phyloP scores from a whole-genome alignment of 2,888 invertebrate genomes.

The Chydorus sphaericus region DNA sequence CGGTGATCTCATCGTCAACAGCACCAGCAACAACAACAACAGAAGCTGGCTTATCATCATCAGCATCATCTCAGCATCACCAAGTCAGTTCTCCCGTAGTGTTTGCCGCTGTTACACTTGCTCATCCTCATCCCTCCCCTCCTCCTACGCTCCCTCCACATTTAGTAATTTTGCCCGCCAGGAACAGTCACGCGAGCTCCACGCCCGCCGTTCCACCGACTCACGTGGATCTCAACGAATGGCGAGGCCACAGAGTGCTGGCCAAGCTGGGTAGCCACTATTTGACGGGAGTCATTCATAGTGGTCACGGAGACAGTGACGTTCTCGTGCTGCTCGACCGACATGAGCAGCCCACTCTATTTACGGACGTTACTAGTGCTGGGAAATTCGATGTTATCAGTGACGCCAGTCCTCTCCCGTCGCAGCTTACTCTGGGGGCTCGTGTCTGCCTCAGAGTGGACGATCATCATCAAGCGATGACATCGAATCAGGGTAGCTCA shows the following conservation, averaged over 20 bases:
- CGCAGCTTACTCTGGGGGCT: conserved; percentile 61
- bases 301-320: conserved; percentile 46
- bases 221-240: conserved; percentile 71
- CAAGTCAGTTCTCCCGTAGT: no score
- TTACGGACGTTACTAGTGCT: conserved; percentile 41
- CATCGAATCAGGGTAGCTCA: no score
- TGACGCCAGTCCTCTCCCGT: conserved; percentile 74
- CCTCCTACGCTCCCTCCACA: no score
- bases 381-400: conserved; percentile 77
- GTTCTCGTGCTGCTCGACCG: conserved; percentile 72
- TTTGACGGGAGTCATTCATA: conserved; percentile 76
- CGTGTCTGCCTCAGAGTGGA: conserved; percentile 50
- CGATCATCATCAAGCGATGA: conserved; percentile 39
- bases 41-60: no score
- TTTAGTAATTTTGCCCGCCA: no score
- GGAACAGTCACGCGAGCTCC: no score
- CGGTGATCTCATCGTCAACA: background rate
- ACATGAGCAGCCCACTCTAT: conserved; percentile 51
- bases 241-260: conserved; percentile 82
- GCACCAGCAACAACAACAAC: background rate
- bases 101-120: background rate
- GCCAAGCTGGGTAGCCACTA: conserved; percentile 70
- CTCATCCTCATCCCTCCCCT: conserved; percentile 2
- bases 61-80: background rate
- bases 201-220: background rate